Evolutionary conservation across 2,113 vertebrate genomes (phyloP).

Genomic region (Hyla sarda): DNA sequence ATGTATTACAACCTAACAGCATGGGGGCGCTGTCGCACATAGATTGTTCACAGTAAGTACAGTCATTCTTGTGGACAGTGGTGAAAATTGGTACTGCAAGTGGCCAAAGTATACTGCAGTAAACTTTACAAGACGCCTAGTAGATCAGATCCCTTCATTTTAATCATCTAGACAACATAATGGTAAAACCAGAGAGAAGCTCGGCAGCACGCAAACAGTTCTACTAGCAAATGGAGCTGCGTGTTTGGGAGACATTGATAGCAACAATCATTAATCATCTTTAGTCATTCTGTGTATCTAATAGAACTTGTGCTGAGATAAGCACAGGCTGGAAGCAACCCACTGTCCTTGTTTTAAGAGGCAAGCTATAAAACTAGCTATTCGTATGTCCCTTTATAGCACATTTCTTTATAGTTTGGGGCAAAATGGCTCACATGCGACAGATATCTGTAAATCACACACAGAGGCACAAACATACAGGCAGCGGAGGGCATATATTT

Average conservation of each 20-base stretch:
- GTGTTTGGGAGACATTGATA: background rate
- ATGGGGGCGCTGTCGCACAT: no score
- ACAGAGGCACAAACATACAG: background rate
- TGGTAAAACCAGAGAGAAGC: background rate
- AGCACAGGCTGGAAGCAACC: background rate
- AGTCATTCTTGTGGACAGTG: background rate
- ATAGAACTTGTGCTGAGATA: background rate
- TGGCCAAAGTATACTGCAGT: background rate
- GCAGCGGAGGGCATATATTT: background rate
- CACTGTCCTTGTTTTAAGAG: background rate
- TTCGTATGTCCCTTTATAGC: background rate
- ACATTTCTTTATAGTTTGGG: background rate
- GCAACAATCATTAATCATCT: slow-evolving; percentile 1
- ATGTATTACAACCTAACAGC: no score
- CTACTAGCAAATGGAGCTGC: background rate
- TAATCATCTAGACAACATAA: background rate
- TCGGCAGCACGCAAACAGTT: background rate
- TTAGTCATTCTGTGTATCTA: background rate
- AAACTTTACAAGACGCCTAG: background rate
- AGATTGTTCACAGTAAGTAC: background rate
- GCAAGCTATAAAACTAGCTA: background rate
- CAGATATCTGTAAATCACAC: background rate
- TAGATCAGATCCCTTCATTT: background rate
- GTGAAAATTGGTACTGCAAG: background rate
- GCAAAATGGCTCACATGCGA: background rate